Evolutionary conservation across 2,797 vertebrate genomes (phyloP).

Genomic region (Pagetopsis macropterus): DNA sequence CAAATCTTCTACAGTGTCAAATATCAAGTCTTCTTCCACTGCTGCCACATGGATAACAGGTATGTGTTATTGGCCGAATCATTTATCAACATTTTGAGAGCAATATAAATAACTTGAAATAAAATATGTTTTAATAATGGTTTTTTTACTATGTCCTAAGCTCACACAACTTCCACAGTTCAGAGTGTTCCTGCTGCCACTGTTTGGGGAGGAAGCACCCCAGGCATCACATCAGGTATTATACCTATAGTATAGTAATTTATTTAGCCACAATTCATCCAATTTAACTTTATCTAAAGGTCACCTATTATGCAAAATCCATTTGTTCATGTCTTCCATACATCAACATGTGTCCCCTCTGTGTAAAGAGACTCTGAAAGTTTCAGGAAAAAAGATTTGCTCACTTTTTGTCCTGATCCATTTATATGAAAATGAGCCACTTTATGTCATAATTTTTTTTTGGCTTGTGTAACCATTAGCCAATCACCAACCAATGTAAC

Average conservation of each 20-base stretch:
- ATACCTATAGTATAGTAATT: no score
- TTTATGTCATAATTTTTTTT: no score
- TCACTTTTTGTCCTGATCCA: no score
- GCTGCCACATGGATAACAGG: constrained; percentile 31
- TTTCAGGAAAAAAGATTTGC: no score
- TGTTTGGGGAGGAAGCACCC: constrained; percentile 40
- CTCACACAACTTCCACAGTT: constrained; percentile 4
- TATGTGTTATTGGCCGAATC: not conserved
- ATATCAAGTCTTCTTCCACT: constrained; percentile 19
- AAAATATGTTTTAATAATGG: not conserved
- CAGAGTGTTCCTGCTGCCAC: constrained; percentile 14
- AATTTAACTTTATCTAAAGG: not conserved
- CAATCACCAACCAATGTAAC: no score
- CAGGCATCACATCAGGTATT: constrained; percentile 46
- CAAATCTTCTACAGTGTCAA: constrained; percentile 34
- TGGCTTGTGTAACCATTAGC: no score
- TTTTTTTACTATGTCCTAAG: constrained; percentile 1
- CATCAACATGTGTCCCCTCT: no score
- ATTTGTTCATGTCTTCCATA: no score
- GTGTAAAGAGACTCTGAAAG: no score
- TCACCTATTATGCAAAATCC: no score
- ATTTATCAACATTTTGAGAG: not conserved
- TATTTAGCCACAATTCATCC: not conserved
- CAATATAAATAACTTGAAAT: not conserved
- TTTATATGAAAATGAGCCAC: no score